phyloP scores from a whole-genome alignment of 37 sponge, comb jelly and placozoan genomes.

The Hexactinellida sp. region DNA sequence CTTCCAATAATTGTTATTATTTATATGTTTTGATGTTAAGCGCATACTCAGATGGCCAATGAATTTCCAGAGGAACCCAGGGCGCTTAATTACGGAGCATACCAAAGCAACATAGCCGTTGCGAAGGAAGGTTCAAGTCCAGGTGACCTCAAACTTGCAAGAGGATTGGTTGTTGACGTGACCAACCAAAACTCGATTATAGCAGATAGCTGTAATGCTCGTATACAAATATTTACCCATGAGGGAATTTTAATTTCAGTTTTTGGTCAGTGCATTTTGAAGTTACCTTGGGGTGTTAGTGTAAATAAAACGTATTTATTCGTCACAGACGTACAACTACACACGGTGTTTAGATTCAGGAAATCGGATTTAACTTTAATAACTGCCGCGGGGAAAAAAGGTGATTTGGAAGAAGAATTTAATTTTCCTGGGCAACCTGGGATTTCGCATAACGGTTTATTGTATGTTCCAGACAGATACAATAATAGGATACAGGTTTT shows the following conservation, averaged over 20 bases:
- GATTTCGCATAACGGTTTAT: neutral
- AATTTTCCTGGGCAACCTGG: conserved; percentile 11
- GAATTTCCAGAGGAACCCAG: neutral
- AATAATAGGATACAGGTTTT: neutral
- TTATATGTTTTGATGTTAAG: too few species aligned
- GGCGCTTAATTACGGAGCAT: neutral
- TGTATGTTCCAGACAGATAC: neutral
- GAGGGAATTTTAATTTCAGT: neutral
- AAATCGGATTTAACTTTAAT: neutral
- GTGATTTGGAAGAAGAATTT: conserved; percentile 4
- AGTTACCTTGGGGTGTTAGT: neutral
- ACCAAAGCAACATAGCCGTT: neutral
- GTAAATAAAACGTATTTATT: neutral
- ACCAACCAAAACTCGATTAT: neutral
- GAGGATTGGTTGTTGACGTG: neutral
- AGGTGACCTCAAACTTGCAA: neutral
- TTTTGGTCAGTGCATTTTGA: neutral
- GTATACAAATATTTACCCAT: neutral
- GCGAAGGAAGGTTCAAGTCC: neutral
- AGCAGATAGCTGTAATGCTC: neutral
- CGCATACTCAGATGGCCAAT: neutral
- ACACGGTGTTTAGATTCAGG: neutral
- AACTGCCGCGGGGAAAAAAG: neutral
- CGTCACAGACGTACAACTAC: conserved; percentile 6
- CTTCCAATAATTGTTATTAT: too few species aligned